Base-by-base conservation (phyloP, 1,140 invertebrate genomes). In the Macrostomum lignano region DNA sequence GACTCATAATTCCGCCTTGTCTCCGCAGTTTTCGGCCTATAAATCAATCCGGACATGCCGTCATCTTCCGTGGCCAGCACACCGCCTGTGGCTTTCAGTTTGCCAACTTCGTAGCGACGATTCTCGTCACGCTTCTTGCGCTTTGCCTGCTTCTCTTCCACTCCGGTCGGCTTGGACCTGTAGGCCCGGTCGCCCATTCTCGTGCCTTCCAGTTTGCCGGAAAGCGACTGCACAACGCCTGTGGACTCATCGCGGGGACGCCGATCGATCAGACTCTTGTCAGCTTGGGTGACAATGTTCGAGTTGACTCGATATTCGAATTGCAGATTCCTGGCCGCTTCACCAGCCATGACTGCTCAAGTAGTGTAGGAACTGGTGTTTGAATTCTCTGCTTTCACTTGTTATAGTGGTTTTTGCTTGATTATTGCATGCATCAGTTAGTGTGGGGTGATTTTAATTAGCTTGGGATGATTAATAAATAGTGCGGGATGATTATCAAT, bases 291-390 rank as follows among this genome's bases (percentile, higher is more conserved):
- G 35, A 98, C 91, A 60, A 98, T 72, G 69, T 98, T 98, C 0
- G 88, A 96, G 58, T 98, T 98, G 46, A 86, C 82, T 71, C 96
- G 93, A 60, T 98, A 98, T 58, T 98, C 91, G 63, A 96, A 98
- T 57, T 98, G 91, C 39, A 88, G 65, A 52, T 82, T 78, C 49
- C 88, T 68, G 20, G 88, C 86, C 44, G 84, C 77, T 50, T 81
- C 82, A 65, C 94, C 88, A 51, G 88, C 88, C 91, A 98, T 98
- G 35, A 13, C 42, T 25, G n/a, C n/a, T n/a, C n/a, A n/a, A n/a
- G n/a, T n/a, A n/a, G n/a, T n/a, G n/a, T n/a, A n/a, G n/a, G n/a
- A n/a, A n/a, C n/a, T n/a, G n/a, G n/a, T n/a, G n/a, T n/a, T n/a
- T n/a, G n/a, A n/a, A n/a, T n/a, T n/a, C n/a, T n/a, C n/a, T n/a